Evolutionary conservation across 2,113 vertebrate genomes (phyloP).

Genomic region (Elephas maximus): DNA sequence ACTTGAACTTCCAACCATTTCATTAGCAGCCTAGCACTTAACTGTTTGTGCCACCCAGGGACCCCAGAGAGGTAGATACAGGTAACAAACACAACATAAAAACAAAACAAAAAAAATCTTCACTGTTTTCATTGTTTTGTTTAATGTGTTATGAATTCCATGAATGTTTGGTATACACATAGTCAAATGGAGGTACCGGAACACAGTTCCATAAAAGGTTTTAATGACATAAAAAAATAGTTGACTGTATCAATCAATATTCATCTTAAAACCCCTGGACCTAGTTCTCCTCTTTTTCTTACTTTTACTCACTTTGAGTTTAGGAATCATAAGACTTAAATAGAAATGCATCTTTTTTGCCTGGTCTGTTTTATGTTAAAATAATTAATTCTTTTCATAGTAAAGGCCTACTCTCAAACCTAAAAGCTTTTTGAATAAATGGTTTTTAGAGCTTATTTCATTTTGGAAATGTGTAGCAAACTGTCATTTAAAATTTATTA

Average conservation of each 20-base stretch:
- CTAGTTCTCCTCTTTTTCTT: conserved; percentile 54
- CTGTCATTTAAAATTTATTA: conserved; percentile 60
- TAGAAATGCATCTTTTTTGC: conserved; percentile 22
- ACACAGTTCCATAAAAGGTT: conserved; percentile 13
- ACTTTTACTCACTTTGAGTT: conserved; percentile 56
- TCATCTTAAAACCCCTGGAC: conserved; percentile 55
- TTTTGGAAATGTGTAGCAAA: conserved; percentile 62
- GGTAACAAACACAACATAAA: neutral
- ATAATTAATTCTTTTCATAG: conserved; percentile 61
- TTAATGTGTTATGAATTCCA: conserved; percentile 61
- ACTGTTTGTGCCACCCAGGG: neutral
- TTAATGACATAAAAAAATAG: conserved; percentile 49
- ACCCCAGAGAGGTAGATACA: neutral
- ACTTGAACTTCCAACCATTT: neutral
- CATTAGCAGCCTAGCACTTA: neutral
- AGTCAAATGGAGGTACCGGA: conserved; percentile 45
- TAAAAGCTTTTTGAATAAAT: conserved; percentile 70
- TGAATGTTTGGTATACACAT: neutral
- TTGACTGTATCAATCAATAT: conserved; percentile 4
- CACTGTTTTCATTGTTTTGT: conserved; percentile 49
- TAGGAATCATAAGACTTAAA: conserved; percentile 34
- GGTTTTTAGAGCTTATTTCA: conserved; percentile 64
- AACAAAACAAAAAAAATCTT: neutral
- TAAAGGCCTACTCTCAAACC: conserved; percentile 37
- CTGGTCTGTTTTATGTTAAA: conserved; percentile 62